phyloP scores from a whole-genome alignment of 2,113 vertebrate genomes.

The Sceloporus tristichus region DNA sequence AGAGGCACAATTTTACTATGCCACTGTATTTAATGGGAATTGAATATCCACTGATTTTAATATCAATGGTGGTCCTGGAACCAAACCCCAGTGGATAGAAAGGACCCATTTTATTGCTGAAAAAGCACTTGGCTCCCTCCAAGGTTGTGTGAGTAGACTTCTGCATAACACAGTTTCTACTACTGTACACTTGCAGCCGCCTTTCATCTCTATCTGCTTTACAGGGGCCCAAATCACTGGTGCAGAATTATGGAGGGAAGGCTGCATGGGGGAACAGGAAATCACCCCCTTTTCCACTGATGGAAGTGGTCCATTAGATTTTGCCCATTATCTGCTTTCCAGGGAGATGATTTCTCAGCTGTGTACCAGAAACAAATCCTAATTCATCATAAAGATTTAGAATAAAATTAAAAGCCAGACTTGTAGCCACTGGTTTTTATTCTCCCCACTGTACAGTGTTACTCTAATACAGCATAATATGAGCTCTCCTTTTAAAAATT shows the following conservation, averaged over 20 bases:
- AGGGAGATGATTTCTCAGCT: background rate
- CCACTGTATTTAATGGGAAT: no score
- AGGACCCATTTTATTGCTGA: background rate
- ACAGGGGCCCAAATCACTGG: background rate
- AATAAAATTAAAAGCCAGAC: background rate
- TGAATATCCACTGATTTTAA: no score
- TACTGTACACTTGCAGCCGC: background rate
- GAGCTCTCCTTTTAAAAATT: background rate
- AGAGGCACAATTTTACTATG: no score
- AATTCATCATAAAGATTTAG: background rate
- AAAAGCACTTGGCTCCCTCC: background rate
- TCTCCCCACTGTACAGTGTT: background rate
- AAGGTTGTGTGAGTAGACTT: background rate
- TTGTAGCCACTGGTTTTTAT: background rate
- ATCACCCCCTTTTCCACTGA: background rate
- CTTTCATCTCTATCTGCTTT: background rate
- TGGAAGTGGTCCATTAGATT: background rate
- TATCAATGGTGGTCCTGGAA: no score
- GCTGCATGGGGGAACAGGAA: background rate
- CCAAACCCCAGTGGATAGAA: no score
- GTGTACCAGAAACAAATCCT: background rate
- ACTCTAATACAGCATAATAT: background rate
- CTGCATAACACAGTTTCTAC: no score
- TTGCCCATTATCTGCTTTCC: background rate
- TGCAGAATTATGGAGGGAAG: no score